phyloP scores from a whole-genome alignment of 2,113 vertebrate genomes.

The Bambusicola thoracicus region DNA sequence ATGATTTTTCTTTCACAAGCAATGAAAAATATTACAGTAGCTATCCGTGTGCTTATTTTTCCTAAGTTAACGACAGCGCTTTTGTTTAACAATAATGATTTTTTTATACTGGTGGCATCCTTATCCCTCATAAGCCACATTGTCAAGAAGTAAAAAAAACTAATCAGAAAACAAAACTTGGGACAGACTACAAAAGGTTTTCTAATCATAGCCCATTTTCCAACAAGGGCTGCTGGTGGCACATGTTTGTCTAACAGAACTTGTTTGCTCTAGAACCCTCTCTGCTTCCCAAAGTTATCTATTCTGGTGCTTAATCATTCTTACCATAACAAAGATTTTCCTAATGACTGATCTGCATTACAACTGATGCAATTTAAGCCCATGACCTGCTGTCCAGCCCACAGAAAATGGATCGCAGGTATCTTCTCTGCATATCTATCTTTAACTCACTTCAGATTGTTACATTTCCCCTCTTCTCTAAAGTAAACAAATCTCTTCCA shows the following conservation, averaged over 20 bases:
- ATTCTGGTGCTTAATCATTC: neutral
- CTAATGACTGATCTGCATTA: neutral
- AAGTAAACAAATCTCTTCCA: neutral
- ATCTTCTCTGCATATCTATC: neutral
- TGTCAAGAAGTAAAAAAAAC: neutral
- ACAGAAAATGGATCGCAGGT: neutral
- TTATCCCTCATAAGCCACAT: neutral
- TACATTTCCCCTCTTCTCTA: neutral
- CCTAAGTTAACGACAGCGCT: neutral
- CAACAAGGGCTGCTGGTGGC: neutral
- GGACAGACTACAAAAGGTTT: neutral
- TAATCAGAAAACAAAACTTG: neutral
- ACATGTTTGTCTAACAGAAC: neutral
- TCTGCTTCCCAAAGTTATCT: fast-evolving
- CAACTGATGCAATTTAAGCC: neutral
- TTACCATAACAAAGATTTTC: neutral
- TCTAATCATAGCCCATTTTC: neutral
- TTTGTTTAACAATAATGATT: neutral
- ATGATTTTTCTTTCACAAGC: conserved; percentile 17
- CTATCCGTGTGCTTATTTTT: neutral
- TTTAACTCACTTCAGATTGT: neutral
- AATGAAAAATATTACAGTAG: neutral
- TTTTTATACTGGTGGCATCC: neutral
- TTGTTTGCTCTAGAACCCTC: neutral
- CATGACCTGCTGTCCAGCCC: neutral